A percentile compares a stretch with the other conserved stretches of the same genome.
Evolutionary conservation across 2,797 vertebrate species (phyloP).

Genomic region (Sciaenops ocellatus): DNA sequence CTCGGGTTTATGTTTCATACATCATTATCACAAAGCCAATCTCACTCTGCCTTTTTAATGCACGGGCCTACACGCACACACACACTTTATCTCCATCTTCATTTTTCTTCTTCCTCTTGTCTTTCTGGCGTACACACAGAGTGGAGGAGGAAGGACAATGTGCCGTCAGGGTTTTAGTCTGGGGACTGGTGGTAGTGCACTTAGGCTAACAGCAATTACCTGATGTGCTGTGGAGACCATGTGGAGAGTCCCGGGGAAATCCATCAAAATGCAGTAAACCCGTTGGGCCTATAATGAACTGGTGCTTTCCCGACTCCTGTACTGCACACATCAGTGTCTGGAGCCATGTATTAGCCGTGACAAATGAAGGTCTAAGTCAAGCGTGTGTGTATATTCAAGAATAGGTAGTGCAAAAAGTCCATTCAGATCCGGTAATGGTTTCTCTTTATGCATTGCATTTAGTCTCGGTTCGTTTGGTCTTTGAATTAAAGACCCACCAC

Average conservation of each 20-base stretch:
- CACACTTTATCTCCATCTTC: conserved; percentile 59
- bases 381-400: conserved; percentile 40
- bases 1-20: conserved; percentile 75
- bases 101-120: conserved; percentile 35
- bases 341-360: conserved; percentile 58
- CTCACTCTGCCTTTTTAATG: conserved; percentile 64
- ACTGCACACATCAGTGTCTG: conserved; percentile 63
- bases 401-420: conserved; percentile 19
- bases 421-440: conserved; percentile 29
- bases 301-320: conserved; percentile 51
- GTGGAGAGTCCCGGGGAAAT: conserved; percentile 69
- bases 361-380: conserved; percentile 39
- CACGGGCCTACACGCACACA: conserved; percentile 11
- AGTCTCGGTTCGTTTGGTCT: conserved; percentile 10
- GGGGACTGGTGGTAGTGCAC: conserved; percentile 67
- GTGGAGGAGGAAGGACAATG: conserved; percentile 48
- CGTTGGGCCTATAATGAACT: conserved; percentile 75
- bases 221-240: conserved; percentile 65
- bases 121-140: conserved; percentile 18
- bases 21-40: conserved; percentile 75
- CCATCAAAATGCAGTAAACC: conserved; percentile 75
- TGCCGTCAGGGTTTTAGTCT: conserved; percentile 57
- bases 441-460: not conserved
- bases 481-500: not conserved
- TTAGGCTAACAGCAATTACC: conserved; percentile 81